Percentiles rank a stretch among this genome's conserved stretches.
Evolutionary conservation across 2,113 vertebrate genomes (phyloP).

Genomic region (Dicerorhinus sumatrensis): DNA sequence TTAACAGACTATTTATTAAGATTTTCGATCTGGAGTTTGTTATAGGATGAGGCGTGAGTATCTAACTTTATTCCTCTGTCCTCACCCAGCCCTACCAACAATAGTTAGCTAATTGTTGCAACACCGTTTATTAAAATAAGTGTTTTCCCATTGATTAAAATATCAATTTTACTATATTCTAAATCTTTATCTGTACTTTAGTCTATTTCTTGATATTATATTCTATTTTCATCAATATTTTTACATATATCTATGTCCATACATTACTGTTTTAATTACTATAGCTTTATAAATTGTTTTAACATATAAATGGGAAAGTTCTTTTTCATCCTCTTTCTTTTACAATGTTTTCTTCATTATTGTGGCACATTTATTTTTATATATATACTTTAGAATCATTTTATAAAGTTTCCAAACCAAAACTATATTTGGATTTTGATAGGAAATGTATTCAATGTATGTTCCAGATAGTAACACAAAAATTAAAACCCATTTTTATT

Average conservation of each 20-base stretch:
- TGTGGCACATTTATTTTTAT: not conserved
- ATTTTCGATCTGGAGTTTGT: not conserved
- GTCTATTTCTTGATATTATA: slow-evolving; percentile 38
- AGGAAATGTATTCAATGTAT: not conserved
- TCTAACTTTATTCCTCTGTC: not conserved
- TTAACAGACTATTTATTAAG: not conserved
- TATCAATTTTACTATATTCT: not conserved
- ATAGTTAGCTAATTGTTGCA: not conserved
- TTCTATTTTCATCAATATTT: slow-evolving; percentile 15
- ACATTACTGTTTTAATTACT: not conserved
- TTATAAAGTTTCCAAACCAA: slow-evolving; percentile 35
- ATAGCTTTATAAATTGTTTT: not conserved
- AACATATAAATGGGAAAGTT: not conserved
- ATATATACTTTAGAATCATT: slow-evolving; percentile 12
- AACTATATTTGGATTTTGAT: slow-evolving; percentile 2
- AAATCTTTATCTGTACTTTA: not conserved
- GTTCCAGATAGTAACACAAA: slow-evolving; percentile 17
- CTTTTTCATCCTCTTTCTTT: not conserved
- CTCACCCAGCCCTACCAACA: not conserved
- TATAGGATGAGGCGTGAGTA: not conserved
- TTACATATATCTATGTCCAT: not conserved
- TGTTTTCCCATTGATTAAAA: not conserved
- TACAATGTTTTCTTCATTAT: not conserved
- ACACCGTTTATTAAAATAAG: not conserved
- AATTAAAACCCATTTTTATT: not conserved